A percentile compares a stretch with the other conserved stretches of the same genome.
Evolutionary conservation across 2,888 invertebrate species (phyloP).

Genomic region (Napeogenes inachia): DNA sequence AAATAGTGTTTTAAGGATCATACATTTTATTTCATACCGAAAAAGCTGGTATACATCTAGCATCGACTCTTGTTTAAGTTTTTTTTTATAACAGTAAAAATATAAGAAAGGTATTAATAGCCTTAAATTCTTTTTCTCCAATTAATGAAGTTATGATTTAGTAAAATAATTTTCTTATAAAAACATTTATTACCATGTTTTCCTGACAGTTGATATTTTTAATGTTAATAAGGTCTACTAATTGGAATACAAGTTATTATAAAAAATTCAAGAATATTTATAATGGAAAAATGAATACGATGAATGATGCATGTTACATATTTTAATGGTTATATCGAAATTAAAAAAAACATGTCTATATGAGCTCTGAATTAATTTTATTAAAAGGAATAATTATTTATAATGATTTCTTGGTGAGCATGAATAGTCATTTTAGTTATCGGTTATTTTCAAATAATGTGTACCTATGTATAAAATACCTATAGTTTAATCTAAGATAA

Average conservation of each 20-base stretch:
- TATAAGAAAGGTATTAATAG: no score
- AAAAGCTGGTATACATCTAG: no score
- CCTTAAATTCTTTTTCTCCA: no score
- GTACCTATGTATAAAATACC: not conserved
- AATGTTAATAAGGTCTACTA: constrained; percentile 11
- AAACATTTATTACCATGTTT: not conserved
- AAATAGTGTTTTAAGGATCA: no score
- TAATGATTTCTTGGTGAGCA: not conserved
- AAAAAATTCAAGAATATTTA: constrained; percentile 29
- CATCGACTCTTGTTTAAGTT: no score
- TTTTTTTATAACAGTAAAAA: no score
- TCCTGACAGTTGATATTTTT: not conserved
- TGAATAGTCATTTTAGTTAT: not conserved
- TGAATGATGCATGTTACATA: constrained; percentile 19
- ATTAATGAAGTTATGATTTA: not conserved
- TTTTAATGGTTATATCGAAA: constrained; percentile 20
- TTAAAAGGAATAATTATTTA: not conserved
- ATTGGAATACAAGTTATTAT: constrained; percentile 26
- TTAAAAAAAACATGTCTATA: not conserved
- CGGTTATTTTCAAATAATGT: not conserved
- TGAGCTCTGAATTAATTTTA: not conserved
- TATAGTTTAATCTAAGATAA: not conserved
- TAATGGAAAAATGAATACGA: constrained; percentile 24
- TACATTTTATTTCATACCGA: no score
- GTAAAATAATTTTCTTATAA: not conserved